These are phyloP conservation scores for Ailurus styani DNA, from an alignment of 2,113 vertebrate species.

Conservation along the genomic window DNA sequence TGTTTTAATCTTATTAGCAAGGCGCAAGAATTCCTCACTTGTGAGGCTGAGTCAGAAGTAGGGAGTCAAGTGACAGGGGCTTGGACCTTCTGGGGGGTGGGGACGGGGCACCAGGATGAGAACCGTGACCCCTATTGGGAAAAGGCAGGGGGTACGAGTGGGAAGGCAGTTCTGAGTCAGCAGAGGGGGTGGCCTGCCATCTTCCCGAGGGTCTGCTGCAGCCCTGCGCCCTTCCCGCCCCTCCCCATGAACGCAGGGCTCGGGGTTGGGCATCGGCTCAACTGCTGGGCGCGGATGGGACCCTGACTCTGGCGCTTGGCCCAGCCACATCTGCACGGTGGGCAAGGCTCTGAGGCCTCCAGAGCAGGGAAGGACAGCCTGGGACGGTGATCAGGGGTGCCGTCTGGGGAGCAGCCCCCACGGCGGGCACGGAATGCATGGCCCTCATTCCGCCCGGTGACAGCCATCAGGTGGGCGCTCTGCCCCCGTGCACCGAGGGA, in stretches of 20 bases:
- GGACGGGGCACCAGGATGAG: accelerated
- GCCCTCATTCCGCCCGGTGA: neutral
- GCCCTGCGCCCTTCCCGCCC: accelerated
- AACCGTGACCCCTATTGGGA: neutral
- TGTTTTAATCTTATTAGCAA: constrained; percentile 81
- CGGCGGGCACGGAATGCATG: accelerated
- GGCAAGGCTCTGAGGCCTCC: neutral
- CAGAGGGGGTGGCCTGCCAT: neutral
- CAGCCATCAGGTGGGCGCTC: accelerated
- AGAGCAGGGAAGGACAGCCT: accelerated
- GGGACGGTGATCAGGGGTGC: neutral
- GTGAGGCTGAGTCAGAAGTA: neutral
- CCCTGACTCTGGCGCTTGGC: accelerated
- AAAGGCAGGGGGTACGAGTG: accelerated
- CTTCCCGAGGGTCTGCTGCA: neutral
- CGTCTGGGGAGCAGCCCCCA: accelerated
- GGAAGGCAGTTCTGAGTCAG: accelerated
- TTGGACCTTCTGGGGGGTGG: accelerated
- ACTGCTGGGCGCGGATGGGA: accelerated
- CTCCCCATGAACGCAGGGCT: accelerated
- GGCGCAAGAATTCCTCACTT: constrained; percentile 47
- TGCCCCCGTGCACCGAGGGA: neutral
- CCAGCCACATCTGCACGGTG: accelerated
- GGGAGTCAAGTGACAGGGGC: neutral
- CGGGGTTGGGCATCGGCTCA: neutral